Base-by-base conservation (phyloP, 2,797 vertebrate genomes). In the Trichosurus vulpecula region DNA sequence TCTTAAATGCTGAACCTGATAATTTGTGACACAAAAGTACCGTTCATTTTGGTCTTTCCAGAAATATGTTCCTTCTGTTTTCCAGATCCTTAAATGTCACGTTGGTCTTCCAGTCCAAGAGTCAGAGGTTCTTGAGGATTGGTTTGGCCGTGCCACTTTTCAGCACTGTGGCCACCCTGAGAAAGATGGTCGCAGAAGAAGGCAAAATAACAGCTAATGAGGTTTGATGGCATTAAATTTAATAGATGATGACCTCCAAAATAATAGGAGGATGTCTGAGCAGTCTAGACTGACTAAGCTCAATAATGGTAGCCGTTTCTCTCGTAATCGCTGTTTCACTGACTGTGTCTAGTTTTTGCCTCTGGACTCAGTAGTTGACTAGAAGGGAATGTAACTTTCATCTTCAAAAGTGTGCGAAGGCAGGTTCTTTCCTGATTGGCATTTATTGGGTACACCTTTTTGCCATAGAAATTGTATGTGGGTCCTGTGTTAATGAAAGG, bases 101-200 rank as follows among this genome's bases (percentile, higher is more conserved):
- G 2, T 98, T 99, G 98, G 99, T 99, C 97, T 99, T 99, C 98
- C 99, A 98, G 94, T 97, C 98, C 2, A 99, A 99, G 98, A 99
- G 99, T 93, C 98, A 99, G 97, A 98, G 98, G 95, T 99, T 99
- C 92, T 97, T 99, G 96, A 99, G 99, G 30, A 98, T 99, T 47
- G 99, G 99, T 0, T 98, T 99, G 97, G 99, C 99, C 0, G 99
- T 99, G 66, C 99, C 99, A 0, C 99, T 99, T 53, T 98, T 99
- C 55, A 99, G 99, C 90, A 99, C 99, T 0, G 95, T 99, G 95
- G 99, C 99, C 1, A 98, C 97, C 47, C 98, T 99, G 97, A 99
- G 99, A 96, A 98, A 98, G 96, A 99, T 99, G 99, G 99, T 99
- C 91, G 99, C 99, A 0, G 98, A 99, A 61, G 99, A 99, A 98